Evolutionary conservation across 2,888 invertebrate genomes (phyloP).

Genomic region (Criorhina ranunculi): DNA sequence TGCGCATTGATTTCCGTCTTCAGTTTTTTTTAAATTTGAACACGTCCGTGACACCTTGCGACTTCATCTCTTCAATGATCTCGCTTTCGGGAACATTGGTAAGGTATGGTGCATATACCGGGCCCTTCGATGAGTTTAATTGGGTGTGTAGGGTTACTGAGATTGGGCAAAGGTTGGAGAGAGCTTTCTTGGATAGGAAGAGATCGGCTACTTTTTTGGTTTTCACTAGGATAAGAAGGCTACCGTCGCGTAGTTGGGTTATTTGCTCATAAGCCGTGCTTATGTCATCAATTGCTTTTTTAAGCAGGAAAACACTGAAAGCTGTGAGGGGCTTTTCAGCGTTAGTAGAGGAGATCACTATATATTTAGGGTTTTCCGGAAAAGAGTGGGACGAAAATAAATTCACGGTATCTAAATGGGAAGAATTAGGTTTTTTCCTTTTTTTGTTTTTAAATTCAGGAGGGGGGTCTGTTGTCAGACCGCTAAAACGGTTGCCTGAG

Average conservation of each 20-base stretch:
- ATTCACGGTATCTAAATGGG: not conserved
- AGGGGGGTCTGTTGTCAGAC: not conserved
- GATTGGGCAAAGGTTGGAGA: conserved; percentile 1
- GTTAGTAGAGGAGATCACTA: not conserved
- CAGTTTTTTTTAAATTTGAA: conserved; percentile 1
- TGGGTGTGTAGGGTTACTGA: not conserved
- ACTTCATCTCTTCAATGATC: not conserved
- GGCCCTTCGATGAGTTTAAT: not conserved
- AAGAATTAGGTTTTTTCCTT: not conserved
- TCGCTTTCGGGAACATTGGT: not conserved
- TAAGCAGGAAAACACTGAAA: not conserved
- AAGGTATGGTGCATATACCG: not conserved
- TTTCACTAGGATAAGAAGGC: not conserved
- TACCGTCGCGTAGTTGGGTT: not conserved
- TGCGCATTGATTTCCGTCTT: not conserved
- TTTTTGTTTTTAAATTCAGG: not conserved
- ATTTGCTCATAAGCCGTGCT: not conserved
- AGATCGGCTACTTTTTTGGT: not conserved
- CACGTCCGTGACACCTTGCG: not conserved
- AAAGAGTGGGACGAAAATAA: not conserved
- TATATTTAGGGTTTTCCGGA: not conserved
- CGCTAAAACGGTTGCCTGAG: not conserved
- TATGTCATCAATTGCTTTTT: conserved; percentile 10
- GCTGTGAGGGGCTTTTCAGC: not conserved
- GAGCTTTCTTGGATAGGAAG: not conserved